A percentile compares a stretch with the other conserved stretches of the same genome.
phyloP scores from a whole-genome alignment of 2,113 vertebrate genomes.

The Bambusicola thoracicus region DNA sequence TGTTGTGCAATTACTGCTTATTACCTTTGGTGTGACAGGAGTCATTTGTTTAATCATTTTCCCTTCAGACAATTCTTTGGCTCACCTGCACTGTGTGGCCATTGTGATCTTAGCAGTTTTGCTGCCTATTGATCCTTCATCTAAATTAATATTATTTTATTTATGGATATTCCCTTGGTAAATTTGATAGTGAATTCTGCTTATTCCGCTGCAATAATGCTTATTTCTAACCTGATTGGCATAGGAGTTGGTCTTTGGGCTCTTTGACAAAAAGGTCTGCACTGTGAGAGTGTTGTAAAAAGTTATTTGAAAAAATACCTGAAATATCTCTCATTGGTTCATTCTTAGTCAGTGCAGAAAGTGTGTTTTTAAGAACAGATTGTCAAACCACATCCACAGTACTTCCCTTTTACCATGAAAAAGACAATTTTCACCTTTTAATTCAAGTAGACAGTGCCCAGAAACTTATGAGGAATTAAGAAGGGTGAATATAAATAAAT shows the following conservation, averaged over 20 bases:
- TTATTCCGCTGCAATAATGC: neutral
- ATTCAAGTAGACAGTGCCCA: neutral
- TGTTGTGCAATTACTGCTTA: neutral
- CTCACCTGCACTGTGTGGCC: neutral
- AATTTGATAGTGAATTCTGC: neutral
- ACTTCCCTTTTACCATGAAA: neutral
- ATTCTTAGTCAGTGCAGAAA: neutral
- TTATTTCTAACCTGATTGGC: neutral
- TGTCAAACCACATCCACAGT: neutral
- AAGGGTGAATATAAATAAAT: neutral
- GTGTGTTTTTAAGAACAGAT: neutral
- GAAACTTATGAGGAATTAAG: neutral
- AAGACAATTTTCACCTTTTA: neutral
- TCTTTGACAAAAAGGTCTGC: neutral
- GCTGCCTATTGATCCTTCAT: neutral
- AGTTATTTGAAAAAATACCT: neutral
- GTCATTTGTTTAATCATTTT: neutral
- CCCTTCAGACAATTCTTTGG: neutral
- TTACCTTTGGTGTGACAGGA: neutral
- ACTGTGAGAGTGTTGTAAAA: neutral
- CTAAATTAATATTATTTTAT: neutral
- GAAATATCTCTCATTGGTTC: neutral
- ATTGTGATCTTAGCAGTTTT: neutral
- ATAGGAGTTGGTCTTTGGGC: neutral
- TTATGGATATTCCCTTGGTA: neutral